A percentile compares a stretch with the other conserved stretches of the same genome.
Conservation (phyloP, 2,797 vertebrate genomes). For the Cryptoprocta ferox region DNA sequence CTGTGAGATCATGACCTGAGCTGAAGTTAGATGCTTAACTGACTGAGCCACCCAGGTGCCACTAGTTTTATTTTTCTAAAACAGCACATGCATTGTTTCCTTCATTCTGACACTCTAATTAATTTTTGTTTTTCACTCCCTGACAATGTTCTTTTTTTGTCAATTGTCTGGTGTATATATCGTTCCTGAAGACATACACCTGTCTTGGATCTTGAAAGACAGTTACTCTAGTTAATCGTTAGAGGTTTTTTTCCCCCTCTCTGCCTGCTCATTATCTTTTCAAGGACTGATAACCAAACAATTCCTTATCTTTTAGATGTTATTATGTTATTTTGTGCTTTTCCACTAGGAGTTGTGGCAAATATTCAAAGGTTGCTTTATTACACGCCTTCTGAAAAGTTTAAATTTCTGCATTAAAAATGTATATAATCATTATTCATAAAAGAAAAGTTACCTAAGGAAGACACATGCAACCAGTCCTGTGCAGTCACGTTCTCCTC, state of each 20-base stretch:
- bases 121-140: not conserved
- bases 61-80: not conserved
- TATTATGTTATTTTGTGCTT: not conserved
- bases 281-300: not conserved
- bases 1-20: too few species aligned
- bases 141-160: not conserved
- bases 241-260: not conserved
- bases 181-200: not conserved
- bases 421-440: too few species aligned
- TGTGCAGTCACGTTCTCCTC: not conserved
- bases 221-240: not conserved
- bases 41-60: too few species aligned
- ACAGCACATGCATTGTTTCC: not conserved
- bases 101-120: not conserved
- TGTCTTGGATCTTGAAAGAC: not conserved
- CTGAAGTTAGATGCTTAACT: too few species aligned
- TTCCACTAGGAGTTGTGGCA: not conserved
- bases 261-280: not conserved
- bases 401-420: too few species aligned
- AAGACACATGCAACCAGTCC: not conserved
- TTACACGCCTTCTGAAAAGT: too few species aligned
- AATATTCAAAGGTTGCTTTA: not conserved
- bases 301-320: not conserved
- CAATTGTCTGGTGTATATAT: not conserved
- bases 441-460: too few species aligned